Evolutionary conservation across 2,113 vertebrate genomes (phyloP), one percentile per base, ranked within the genome.

Genomic region (Todiramphus saurophagus): DNA sequence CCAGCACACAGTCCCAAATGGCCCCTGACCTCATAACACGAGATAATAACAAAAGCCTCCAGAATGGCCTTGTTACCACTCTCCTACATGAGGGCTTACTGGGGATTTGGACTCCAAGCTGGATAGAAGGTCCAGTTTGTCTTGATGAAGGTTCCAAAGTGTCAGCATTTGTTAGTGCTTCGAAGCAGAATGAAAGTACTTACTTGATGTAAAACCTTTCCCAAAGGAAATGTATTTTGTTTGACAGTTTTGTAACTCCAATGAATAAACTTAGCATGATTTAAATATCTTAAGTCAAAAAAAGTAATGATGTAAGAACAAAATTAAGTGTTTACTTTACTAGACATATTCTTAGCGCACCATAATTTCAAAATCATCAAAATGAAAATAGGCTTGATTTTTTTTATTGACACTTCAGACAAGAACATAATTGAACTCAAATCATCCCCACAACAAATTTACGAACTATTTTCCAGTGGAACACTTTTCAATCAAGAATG

Each of bases 31-130:
- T 77, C n/a, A 60, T 28, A 77, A 74, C 7, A 62, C 13, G 18
- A 76, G 11, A 41, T 69, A 79, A 37, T 5, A 10, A 69, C 37
- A 83, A 72, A 83, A 87, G 15, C 39, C 68, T 46, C 44, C 46
- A 46, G 46, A 46, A 46, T 46, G 0, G 0, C 6, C 41, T 25
- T 16, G 23, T 25, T 63, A 35, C 5, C 13, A 43, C 10, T 7
- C 39, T 85, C 11, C 41, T 77, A 10, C 1, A 1, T 5, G 18
- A 6, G 7, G 39, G 8, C 43, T 90, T 62, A 30, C 4, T 3
- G 0, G 19, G 9, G 15, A 87, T 28, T 64, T 50, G 14, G 63
- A 44, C 43, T 70, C 33, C 24, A 41, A 74, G 7, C 6, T 23
- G 27, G 9, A 75, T 21, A 74, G 75, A 90, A 90, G 33, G 11